Evolutionary conservation across 2,888 invertebrate species (phyloP), one percentile per base, ranked within the genome.

Genomic region (Ennomos fuscantarius): DNA sequence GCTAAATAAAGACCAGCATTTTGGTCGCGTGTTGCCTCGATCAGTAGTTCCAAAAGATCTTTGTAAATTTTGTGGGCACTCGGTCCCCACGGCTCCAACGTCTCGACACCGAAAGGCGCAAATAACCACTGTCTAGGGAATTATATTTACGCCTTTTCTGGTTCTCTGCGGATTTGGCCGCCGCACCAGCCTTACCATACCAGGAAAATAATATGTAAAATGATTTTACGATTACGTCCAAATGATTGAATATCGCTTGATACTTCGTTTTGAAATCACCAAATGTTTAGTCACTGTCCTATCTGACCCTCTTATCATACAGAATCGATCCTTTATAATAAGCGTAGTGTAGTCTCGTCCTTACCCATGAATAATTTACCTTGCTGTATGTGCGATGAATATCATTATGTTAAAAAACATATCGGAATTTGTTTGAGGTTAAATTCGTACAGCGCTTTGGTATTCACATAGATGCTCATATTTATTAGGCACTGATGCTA

Each of bases 381-480:
- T 59, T 46, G 42, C 58, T 53, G 56, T 56, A 56, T 56, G 60
- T 61, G 60, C 57, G 57, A 56, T 55, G 61, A 60, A 65, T 60
- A 61, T 53, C 53, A 50, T 61, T 59, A 59, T 54, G 58, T 44
- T 62, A 60, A 55, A 53, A 56, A 55, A 24, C 24, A 24, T 24
- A 24, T 24, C 48, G 64, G 67, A 60, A 59, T 61, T 60, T 48
- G 62, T 57, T 54, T 64, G 60, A 60, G 66, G 56, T 24, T 24
- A 57, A 54, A 69, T 72, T 68, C 70, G 63, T 63, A 66, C 52
- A 51, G 59, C 60, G 64, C 63, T 72, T 78, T 75, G 66, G 73
- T 77, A 76, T 75, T 74, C 74, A 74, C 65, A 66, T 61, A 62
- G 66, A 66, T 70, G 65, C 69, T 60, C 53, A 56, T 67, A 68